Percentiles rank a stretch among this genome's conserved stretches.
These are phyloP conservation scores for Aphelocoma coerulescens DNA, from an alignment of 2,113 vertebrate genomes.

Conservation along the genomic window DNA sequence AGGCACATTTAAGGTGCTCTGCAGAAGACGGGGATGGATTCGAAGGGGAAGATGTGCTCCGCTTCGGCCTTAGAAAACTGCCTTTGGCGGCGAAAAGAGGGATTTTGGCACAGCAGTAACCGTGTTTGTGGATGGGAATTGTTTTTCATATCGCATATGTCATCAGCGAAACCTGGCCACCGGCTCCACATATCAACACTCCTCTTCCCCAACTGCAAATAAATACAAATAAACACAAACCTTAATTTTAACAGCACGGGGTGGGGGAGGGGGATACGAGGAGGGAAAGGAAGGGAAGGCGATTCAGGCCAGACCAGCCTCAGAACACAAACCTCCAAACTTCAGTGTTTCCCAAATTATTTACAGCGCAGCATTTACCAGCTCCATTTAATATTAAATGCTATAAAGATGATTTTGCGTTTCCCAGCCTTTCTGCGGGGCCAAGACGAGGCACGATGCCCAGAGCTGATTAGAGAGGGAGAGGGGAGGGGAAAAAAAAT, in stretches of 20 bases:
- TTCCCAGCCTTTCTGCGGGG: background rate
- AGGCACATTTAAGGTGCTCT: conserved; percentile 74
- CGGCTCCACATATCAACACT: background rate
- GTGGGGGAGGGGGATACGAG: background rate
- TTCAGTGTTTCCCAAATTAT: background rate
- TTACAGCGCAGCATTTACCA: background rate
- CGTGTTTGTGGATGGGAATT: background rate
- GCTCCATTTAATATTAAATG: background rate
- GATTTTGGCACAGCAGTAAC: conserved; percentile 1
- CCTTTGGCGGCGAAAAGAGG: background rate
- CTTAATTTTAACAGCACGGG: background rate
- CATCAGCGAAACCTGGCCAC: conserved; percentile 6
- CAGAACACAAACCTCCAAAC: background rate
- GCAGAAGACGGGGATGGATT: background rate
- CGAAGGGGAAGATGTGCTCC: background rate
- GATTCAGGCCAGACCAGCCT: background rate
- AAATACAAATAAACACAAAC: conserved; percentile 28
- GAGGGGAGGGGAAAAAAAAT: background rate
- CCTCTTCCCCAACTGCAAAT: background rate
- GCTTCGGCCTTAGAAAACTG: background rate
- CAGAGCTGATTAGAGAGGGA: background rate
- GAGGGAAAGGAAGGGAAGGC: background rate
- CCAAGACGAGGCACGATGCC: background rate
- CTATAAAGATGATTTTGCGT: background rate
- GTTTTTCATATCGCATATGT: conserved; percentile 4